Percentiles rank a stretch among this genome's conserved stretches.
Evolutionary conservation across 1,140 invertebrate species (phyloP).

Genomic region (Venustaconcha ellipsiformis): DNA sequence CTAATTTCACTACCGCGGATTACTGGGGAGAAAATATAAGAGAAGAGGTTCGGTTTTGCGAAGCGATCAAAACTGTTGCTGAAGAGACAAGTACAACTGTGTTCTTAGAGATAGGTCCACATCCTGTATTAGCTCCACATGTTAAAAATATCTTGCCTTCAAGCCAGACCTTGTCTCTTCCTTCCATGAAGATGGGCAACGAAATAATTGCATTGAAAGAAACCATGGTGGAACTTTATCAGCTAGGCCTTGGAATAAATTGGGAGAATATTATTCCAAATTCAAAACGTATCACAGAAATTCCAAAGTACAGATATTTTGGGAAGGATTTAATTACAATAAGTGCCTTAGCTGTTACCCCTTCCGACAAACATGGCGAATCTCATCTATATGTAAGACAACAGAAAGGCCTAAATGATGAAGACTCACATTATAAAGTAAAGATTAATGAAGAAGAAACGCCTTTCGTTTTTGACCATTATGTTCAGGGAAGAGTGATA

Average conservation of each 20-base stretch:
- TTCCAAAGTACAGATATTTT: slow-evolving; percentile 9
- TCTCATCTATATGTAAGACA: slow-evolving; percentile 5
- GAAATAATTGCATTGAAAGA: slow-evolving; percentile 20
- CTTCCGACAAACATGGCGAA: background rate
- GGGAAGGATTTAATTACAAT: background rate
- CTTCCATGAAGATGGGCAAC: slow-evolving; percentile 21
- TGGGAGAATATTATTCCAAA: slow-evolving; percentile 31
- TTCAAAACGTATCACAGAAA: background rate
- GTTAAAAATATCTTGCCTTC: slow-evolving; percentile 22
- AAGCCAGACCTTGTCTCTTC: slow-evolving; percentile 3
- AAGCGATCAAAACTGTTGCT: slow-evolving; percentile 14
- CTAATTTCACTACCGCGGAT: background rate
- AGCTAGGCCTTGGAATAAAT: slow-evolving; percentile 19
- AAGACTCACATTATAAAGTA: background rate
- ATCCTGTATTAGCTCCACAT: slow-evolving; percentile 26
- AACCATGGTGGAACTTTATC: slow-evolving; percentile 28
- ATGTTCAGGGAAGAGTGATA: slow-evolving; percentile 9
- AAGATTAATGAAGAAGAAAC: slow-evolving; percentile 11
- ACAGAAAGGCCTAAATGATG: background rate
- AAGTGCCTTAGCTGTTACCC: background rate
- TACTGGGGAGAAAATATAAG: slow-evolving; percentile 37
- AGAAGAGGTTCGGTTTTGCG: slow-evolving; percentile 24
- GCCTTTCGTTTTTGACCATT: slow-evolving; percentile 28
- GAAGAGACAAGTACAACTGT: slow-evolving; percentile 4
- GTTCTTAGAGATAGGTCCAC: slow-evolving; percentile 39